phyloP scores from a whole-genome alignment of 1,140 invertebrate genomes.

The Macrobrachium rosenbergii region DNA sequence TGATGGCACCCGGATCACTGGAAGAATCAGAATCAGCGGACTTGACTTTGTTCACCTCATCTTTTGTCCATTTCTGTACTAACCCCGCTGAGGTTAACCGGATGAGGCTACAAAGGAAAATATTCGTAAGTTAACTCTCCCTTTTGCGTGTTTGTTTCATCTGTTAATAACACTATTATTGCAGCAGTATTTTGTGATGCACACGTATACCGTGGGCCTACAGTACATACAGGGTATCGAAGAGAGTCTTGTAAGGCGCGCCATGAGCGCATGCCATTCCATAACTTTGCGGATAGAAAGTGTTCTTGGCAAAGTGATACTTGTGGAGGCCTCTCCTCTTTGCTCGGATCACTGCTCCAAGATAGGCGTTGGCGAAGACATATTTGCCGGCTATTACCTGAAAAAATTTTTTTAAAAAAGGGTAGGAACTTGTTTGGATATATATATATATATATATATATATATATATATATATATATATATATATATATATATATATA shows the following conservation, averaged over 20 bases:
- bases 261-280: background rate
- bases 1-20: constrained; percentile 35
- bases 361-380: constrained; percentile 28
- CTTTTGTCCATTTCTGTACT: constrained; percentile 28
- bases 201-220: background rate
- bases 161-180: background rate
- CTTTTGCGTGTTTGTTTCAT: background rate
- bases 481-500: too few relatives aligned
- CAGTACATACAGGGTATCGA: constrained; percentile 17
- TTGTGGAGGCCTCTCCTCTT: constrained; percentile 23
- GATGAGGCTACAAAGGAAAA: background rate
- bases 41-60: constrained; percentile 12
- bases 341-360: constrained; percentile 28
- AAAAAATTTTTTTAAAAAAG: background rate
- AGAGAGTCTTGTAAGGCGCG: background rate
- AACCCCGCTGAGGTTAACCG: constrained; percentile 10
- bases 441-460: background rate
- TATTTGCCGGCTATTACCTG: constrained; percentile 22
- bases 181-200: background rate
- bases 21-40: background rate
- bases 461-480: background rate
- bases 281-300: constrained; percentile 35
- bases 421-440: background rate
- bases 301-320: constrained; percentile 24
- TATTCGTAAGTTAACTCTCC: background rate